Base-by-base conservation (phyloP, 2,797 vertebrate species). In the Echeneis naucrates region DNA sequence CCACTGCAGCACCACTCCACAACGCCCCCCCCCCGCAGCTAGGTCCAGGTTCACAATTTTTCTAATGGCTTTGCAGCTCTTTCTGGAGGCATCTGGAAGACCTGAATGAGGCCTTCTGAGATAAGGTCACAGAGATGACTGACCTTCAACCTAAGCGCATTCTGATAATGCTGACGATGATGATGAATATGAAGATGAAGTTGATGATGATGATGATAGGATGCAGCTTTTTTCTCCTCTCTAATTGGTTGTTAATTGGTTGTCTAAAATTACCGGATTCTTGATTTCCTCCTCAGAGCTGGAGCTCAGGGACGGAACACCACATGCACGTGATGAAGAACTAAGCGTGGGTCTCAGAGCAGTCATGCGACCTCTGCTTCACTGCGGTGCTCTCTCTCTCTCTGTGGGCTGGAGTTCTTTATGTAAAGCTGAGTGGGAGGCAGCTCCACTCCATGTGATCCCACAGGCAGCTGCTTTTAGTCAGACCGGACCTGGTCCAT, bases 351-450 rank as follows among this genome's bases (percentile, higher is more conserved):
- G 88, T 58, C 85, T 79, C n/a, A 2, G 10, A 8, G 77, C 60
- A 60, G 77, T 78, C 48, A 48, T 2, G 74, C 45, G 78, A 78
- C 77, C 89, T 78, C 79, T 66, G 57, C 68, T 56, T 77, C 7
- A 26, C 74, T 77, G 85, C 78, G 26, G 75, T 1, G 7, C 30
- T 2, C 2, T 8, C 63, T 47, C 23, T 44, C 48, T 17, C 27
- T 65, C 33, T 88, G 91, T 90, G 88, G 92, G 91, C 73, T 82
- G 76, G 35, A 30, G 30, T 78, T 75, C 37, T 92, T 92, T 91
- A 93, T 92, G 91, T 92, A 92, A 93, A 75, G 42, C 68, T 76
- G 67, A 84, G 93, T 93, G 86, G 93, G 93, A 90, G 89, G 68
- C 55, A 77, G 84, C 82, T 51, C 62, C 75, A 80, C 81, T 79